Evolutionary conservation across 2,797 vertebrate genomes (phyloP), one percentile per base, ranked within the genome.

Genomic region (Staurois parvus): DNA sequence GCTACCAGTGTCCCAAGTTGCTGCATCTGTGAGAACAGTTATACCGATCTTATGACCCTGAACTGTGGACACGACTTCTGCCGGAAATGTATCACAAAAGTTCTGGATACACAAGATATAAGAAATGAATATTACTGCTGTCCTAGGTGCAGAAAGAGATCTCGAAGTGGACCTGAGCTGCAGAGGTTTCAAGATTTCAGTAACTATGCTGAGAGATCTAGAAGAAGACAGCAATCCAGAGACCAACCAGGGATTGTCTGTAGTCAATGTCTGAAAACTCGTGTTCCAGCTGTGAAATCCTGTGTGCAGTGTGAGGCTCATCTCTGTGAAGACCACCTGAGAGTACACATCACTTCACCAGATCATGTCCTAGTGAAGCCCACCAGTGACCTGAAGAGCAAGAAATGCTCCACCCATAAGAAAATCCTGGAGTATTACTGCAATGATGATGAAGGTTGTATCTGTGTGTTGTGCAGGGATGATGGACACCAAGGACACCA

Each of bases 371-470:
- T 78, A 24, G 11, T 26, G 2, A n/a, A 28, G 3, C 62, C 76
- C 62, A 67, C 62, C 6, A 9, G 17, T 13, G 7, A 42, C 62
- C 24, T 19, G 12, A 45, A 12, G 42, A 45, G 13, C 11, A 4
- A 19, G 29, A 79, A 68, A 42, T 79, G 64, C 26, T 3, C 37
- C 5, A 10, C 30, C 1, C 77, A 79, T 29, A 68, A 52, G 2
- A 79, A 69, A 29, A 29, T 52, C 40, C 28, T 69, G 64, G 64
- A 79, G 10, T 69, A 69, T 52, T 79, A 79, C 66, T 79, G 77
- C 77, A 6, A 13, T 17, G 4, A 79, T 26, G 76, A 79, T 1
- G 7, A 28, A 2, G n/a, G 2, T 15, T 68, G 64, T 30, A 68
- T 79, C 37, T 79, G 76, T 45, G 62, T 48, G 26, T 68, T 48